These are phyloP conservation scores for Hetaerina americana DNA, from an alignment of 1,140 invertebrate genomes.

Conservation along the genomic window DNA sequence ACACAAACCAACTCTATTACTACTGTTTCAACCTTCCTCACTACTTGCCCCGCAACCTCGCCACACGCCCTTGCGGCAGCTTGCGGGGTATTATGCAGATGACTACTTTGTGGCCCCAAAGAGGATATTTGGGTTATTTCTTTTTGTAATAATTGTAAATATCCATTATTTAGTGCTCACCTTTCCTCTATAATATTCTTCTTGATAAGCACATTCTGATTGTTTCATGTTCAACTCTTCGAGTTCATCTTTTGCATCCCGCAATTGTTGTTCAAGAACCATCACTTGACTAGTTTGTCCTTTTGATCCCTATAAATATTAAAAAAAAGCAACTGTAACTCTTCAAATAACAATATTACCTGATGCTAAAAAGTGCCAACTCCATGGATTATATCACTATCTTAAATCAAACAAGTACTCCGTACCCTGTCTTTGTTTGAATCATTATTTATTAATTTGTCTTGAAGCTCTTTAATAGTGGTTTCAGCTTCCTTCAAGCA, in stretches of 20 bases:
- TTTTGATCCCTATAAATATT: constrained; percentile 30
- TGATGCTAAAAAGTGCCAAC: too few species aligned
- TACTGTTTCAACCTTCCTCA: too few species aligned
- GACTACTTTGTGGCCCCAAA: too few species aligned
- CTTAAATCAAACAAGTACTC: too few species aligned
- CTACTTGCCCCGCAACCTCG: too few species aligned
- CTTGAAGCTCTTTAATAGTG: constrained; percentile 31
- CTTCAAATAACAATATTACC: not conserved
- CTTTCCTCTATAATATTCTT: constrained; percentile 10
- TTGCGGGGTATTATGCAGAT: too few species aligned
- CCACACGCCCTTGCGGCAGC: too few species aligned
- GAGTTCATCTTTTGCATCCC: constrained; percentile 48
- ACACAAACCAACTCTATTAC: too few species aligned
- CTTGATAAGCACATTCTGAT: constrained; percentile 38
- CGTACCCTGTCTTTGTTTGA: constrained; percentile 25
- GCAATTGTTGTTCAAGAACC: constrained; percentile 47
- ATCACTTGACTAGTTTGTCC: constrained; percentile 35
- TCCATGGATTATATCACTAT: too few species aligned
- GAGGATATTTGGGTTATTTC: too few species aligned
- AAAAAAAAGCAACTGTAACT: not conserved
- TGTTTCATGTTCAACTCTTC: constrained; percentile 55
- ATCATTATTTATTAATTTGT: constrained; percentile 35
- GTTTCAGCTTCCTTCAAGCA: constrained; percentile 34
- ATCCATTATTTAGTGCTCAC: constrained; percentile 1
- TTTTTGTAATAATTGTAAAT: not conserved